phyloP scores from a whole-genome alignment of 1,140 invertebrate species.

The Zaprionus kolodkinae region DNA sequence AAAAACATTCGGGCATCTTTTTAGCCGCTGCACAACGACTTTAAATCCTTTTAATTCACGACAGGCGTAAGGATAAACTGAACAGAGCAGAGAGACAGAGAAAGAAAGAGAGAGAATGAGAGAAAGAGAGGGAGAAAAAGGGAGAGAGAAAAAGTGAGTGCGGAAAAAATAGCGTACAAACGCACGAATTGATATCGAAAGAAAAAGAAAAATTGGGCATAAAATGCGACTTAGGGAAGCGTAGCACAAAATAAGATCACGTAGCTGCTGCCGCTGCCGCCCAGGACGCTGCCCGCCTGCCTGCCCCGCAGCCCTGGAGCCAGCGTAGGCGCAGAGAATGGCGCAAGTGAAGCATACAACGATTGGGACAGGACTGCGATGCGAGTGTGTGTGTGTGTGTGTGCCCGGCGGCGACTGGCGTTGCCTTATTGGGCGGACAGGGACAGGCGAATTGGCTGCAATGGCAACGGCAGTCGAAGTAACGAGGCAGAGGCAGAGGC shows the following conservation, averaged over 20 bases:
- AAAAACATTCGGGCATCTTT: slow-evolving; percentile 77
- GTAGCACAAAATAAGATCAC: slow-evolving; percentile 76
- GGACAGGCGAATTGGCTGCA: slow-evolving; percentile 44
- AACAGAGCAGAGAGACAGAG: not conserved
- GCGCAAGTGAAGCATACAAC: slow-evolving; percentile 67
- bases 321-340: slow-evolving; percentile 70
- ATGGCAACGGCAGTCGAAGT: slow-evolving; percentile 51
- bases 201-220: slow-evolving; percentile 71
- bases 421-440: slow-evolving; percentile 40
- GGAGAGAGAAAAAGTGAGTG: slow-evolving; percentile 22
- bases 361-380: slow-evolving; percentile 30
- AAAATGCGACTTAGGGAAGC: slow-evolving; percentile 55
- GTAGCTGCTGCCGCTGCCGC: slow-evolving; percentile 65
- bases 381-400: slow-evolving; percentile 40
- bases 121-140: slow-evolving; percentile 38
- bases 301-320: not conserved
- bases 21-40: slow-evolving; percentile 63
- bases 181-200: slow-evolving; percentile 71
- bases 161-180: slow-evolving; percentile 35
- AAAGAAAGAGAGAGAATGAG: slow-evolving; percentile 23
- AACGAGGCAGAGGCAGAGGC: slow-evolving; percentile 56
- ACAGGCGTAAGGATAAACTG: slow-evolving; percentile 67
- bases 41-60: slow-evolving; percentile 81
- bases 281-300: slow-evolving; percentile 32
- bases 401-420: slow-evolving; percentile 48